Percentiles rank a stretch among this genome's conserved stretches.
Conservation (phyloP, 2,888 invertebrate species). For the Drosophila niveifrons region DNA sequence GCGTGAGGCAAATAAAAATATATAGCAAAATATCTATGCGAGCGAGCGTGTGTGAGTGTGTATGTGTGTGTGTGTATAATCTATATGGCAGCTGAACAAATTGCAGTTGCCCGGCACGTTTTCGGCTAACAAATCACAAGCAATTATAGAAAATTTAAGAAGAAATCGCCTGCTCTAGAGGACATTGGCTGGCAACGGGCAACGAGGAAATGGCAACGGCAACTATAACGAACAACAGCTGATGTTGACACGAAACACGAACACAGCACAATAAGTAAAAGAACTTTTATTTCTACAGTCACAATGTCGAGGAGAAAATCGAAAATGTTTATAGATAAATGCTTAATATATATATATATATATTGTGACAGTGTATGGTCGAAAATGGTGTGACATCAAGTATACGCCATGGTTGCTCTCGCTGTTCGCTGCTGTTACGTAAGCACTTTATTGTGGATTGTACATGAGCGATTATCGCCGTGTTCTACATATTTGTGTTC, state of each 20-base stretch:
- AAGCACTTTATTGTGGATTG: constrained; percentile 41
- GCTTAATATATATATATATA: constrained; percentile 62
- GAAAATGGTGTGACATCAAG: constrained; percentile 44
- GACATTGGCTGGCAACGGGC: constrained; percentile 12
- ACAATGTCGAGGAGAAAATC: constrained; percentile 54
- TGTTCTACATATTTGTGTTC: constrained; percentile 79
- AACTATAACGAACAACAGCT: constrained; percentile 58
- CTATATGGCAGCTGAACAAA: constrained; percentile 64
- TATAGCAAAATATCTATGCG: constrained; percentile 55
- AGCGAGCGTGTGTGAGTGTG: constrained; percentile 15
- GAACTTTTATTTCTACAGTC: constrained; percentile 36
- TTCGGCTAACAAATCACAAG: constrained; percentile 78
- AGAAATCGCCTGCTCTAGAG: constrained; percentile 55
- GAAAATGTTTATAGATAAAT: constrained; percentile 75
- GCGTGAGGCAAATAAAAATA: constrained; percentile 81
- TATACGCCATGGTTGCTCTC: constrained; percentile 20
- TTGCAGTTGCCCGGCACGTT: constrained; percentile 79
- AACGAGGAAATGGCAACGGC: too few species aligned
- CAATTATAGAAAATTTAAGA: constrained; percentile 82
- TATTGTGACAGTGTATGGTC: constrained; percentile 62
- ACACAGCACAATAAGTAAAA: constrained; percentile 36
- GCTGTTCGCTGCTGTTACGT: constrained; percentile 15
- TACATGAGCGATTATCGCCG: constrained; percentile 77
- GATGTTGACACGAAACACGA: constrained; percentile 75
- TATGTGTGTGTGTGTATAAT: constrained; percentile 32